phyloP scores from a whole-genome alignment of 2,888 invertebrate genomes.

The Drosophila sordidapex region DNA sequence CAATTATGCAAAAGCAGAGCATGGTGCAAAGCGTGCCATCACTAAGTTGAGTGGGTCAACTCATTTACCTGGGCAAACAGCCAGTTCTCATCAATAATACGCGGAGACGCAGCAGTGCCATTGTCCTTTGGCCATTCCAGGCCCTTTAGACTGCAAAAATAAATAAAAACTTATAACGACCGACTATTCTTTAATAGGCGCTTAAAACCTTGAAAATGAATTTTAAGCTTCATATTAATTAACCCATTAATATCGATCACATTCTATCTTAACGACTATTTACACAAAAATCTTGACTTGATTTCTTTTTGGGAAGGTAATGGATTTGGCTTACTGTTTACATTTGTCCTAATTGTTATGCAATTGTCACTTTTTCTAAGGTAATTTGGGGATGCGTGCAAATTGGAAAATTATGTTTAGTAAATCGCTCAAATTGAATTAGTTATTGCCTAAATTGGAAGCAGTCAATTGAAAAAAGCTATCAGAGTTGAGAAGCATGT shows the following conservation, averaged over 20 bases:
- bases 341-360: constrained; percentile 4
- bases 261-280: neutral
- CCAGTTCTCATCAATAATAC: constrained; percentile 84
- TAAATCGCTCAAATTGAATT: neutral
- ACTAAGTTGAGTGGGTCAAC: constrained; percentile 33
- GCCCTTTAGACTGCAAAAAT: constrained; percentile 67
- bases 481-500: neutral
- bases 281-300: neutral
- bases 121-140: constrained; percentile 62
- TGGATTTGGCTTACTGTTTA: constrained; percentile 10
- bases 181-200: neutral
- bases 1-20: neutral
- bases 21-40: constrained; percentile 53
- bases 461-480: neutral
- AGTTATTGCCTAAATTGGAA: neutral
- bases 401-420: constrained; percentile 6
- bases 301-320: neutral
- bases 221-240: neutral
- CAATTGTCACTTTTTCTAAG: constrained; percentile 8
- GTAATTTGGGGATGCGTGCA: neutral
- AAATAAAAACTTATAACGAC: constrained; percentile 49
- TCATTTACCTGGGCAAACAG: constrained; percentile 83
- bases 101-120: constrained; percentile 62
- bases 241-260: neutral
- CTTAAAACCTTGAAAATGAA: neutral